Conservation (phyloP, 2,888 invertebrate species). For the Lasioglossum leucozonium region DNA sequence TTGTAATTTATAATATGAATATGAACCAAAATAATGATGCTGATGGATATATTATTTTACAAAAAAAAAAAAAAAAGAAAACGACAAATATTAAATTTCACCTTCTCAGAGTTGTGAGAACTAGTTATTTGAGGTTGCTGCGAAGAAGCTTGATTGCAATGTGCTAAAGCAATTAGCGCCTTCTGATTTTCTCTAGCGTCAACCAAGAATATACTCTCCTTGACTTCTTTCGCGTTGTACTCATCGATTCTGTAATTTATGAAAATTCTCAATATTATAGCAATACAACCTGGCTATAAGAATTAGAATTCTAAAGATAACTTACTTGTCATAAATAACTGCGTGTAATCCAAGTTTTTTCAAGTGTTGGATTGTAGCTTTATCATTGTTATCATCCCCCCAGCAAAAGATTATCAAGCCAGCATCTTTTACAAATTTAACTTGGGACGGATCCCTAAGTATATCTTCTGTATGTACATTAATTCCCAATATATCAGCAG, state of each 20-base stretch:
- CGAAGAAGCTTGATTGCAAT: slow-evolving; percentile 80
- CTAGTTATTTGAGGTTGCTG: slow-evolving; percentile 68
- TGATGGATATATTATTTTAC: not conserved
- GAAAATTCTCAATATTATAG: slow-evolving; percentile 66
- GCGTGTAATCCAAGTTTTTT: slow-evolving; percentile 97
- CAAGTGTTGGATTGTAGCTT: slow-evolving; percentile 92
- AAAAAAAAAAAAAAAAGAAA: not conserved
- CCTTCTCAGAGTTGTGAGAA: slow-evolving; percentile 72
- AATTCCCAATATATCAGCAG: slow-evolving; percentile 94
- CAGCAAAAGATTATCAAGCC: slow-evolving; percentile 97
- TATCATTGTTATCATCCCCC: slow-evolving; percentile 98
- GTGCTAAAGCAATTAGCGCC: slow-evolving; percentile 86
- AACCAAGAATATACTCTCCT: slow-evolving; percentile 93
- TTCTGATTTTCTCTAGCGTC: slow-evolving; percentile 92
- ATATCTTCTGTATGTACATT: slow-evolving; percentile 97
- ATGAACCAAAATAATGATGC: not conserved
- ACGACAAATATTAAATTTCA: slow-evolving; percentile 21
- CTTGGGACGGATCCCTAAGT: slow-evolving; percentile 92
- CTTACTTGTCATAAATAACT: slow-evolving; percentile 96
- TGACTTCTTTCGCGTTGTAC: slow-evolving; percentile 89
- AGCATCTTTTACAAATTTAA: slow-evolving; percentile 91
- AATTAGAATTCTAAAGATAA: slow-evolving; percentile 22
- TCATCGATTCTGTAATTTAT: slow-evolving; percentile 88
- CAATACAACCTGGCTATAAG: not conserved
- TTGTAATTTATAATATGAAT: not conserved